These are phyloP conservation scores for Intellagama lesueurii DNA, from an alignment of 2,797 vertebrate genomes.

Conservation along the genomic window DNA sequence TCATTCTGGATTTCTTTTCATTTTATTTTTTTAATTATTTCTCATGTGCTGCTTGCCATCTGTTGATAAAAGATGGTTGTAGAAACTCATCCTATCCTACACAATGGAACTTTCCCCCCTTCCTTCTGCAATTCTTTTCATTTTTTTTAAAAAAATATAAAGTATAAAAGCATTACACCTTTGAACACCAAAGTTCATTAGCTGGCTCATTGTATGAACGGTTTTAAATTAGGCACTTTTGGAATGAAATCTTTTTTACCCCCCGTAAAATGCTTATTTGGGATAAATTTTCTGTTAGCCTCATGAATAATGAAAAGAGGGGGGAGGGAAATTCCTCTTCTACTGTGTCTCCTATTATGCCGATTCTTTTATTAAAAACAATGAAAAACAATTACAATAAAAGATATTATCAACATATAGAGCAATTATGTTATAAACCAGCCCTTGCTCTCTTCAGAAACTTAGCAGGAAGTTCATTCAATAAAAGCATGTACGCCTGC, in stretches of 20 bases:
- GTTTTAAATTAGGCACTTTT: constrained; percentile 77
- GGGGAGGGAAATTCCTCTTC: constrained; percentile 64
- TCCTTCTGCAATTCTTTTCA: constrained; percentile 72
- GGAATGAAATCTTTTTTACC: constrained; percentile 68
- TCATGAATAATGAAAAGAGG: constrained; percentile 74
- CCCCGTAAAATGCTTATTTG: constrained; percentile 74
- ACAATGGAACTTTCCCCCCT: constrained; percentile 78
- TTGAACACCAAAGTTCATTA: constrained; percentile 73
- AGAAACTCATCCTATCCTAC: constrained; percentile 76
- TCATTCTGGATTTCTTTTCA: constrained; percentile 85
- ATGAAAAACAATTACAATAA: constrained; percentile 78
- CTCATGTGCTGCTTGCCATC: constrained; percentile 84
- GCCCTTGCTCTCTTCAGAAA: constrained; percentile 70
- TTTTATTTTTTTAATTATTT: constrained; percentile 86
- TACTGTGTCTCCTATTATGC: constrained; percentile 76
- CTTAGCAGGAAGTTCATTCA: constrained; percentile 78
- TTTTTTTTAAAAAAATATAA: constrained; percentile 43
- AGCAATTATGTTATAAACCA: constrained; percentile 78
- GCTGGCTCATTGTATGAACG: constrained; percentile 72
- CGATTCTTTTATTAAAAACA: constrained; percentile 80
- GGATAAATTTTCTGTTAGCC: constrained; percentile 73
- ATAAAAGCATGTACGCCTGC: constrained; percentile 64
- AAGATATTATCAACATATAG: constrained; percentile 78
- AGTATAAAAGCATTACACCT: constrained; percentile 74
- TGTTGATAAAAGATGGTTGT: constrained; percentile 83